phyloP scores from a whole-genome alignment of 2,888 invertebrate species.

The Lydus trimaculatus region DNA sequence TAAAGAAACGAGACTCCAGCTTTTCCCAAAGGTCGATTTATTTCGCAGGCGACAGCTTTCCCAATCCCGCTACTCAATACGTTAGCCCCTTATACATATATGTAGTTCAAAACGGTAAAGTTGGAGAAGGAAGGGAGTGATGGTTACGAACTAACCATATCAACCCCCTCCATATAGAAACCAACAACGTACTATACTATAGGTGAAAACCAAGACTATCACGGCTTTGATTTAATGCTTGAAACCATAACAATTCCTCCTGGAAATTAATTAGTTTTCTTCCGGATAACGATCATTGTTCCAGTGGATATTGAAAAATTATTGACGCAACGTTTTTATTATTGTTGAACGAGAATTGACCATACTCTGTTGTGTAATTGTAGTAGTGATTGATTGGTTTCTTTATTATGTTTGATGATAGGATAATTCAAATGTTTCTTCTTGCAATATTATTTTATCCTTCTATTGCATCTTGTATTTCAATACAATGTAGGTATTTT shows the following conservation, averaged over 20 bases:
- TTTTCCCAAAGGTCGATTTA: slow-evolving; percentile 41
- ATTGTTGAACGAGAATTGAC: background rate
- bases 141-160: background rate
- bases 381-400: background rate
- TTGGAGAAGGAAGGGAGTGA: background rate
- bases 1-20: slow-evolving; percentile 30
- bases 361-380: background rate
- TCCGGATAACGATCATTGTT: slow-evolving; percentile 28
- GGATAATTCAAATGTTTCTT: slow-evolving; percentile 11
- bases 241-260: slow-evolving; percentile 33
- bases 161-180: background rate
- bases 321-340: slow-evolving; percentile 14
- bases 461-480: slow-evolving; percentile 19
- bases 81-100: background rate
- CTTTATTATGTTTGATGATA: slow-evolving; percentile 22
- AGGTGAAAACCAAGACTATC: slow-evolving; percentile 41
- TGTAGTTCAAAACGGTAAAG: background rate
- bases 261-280: slow-evolving; percentile 44
- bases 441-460: slow-evolving; percentile 5
- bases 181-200: slow-evolving; percentile 31
- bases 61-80: slow-evolving; percentile 8
- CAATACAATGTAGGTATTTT: too few species aligned
- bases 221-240: slow-evolving; percentile 43
- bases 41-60: slow-evolving; percentile 42
- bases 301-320: slow-evolving; percentile 23